phyloP scores from a whole-genome alignment of 2,113 vertebrate genomes.

The Terrapene triunguis region DNA sequence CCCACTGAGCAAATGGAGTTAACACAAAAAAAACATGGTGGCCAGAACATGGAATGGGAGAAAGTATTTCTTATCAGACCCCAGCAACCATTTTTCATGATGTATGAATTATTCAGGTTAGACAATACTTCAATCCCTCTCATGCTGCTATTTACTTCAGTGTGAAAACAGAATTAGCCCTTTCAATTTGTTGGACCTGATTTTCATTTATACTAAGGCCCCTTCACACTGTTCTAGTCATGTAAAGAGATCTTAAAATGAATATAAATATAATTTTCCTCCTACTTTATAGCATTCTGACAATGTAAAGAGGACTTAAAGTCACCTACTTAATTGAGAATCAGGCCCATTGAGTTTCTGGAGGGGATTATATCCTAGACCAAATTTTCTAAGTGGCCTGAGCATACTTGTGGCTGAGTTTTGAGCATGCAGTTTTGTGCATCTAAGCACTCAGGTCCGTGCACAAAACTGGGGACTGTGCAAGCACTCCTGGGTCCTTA shows the following conservation, averaged over 20 bases:
- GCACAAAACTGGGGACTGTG: background rate
- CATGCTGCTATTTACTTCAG: background rate
- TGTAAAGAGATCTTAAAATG: background rate
- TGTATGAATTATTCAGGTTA: background rate
- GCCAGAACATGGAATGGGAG: background rate
- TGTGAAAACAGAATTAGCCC: background rate
- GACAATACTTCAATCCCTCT: background rate
- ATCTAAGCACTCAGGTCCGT: background rate
- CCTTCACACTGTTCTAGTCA: background rate
- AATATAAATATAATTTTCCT: background rate
- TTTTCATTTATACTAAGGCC: background rate
- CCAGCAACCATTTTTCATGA: background rate
- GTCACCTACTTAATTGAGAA: background rate
- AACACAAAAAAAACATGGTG: background rate
- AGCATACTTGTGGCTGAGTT: background rate
- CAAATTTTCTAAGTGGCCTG: background rate
- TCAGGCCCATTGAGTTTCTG: background rate
- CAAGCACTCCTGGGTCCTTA: background rate
- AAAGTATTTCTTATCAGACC: background rate
- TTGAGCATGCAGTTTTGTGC: background rate
- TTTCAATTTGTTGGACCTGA: background rate
- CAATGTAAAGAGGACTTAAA: background rate
- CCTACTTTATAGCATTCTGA: background rate
- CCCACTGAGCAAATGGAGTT: background rate
- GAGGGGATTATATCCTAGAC: background rate